Evolutionary conservation across 1,140 invertebrate species (phyloP).

Genomic region (Heliothis virescens): DNA sequence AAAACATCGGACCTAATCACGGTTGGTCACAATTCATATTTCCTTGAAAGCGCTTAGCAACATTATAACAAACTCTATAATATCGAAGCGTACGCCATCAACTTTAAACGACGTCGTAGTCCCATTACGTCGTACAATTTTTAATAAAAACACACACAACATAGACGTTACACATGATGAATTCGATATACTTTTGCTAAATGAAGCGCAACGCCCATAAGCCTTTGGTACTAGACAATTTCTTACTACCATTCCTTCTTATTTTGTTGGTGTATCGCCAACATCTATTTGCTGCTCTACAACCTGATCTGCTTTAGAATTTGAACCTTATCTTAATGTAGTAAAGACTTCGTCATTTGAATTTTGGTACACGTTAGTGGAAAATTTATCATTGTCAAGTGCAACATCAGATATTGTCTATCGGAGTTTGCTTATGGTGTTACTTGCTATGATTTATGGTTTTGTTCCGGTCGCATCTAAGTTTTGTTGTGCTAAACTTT

Average conservation of each 20-base stretch:
- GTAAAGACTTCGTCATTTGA: constrained; percentile 28
- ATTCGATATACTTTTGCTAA: constrained; percentile 84
- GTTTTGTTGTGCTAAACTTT: constrained; percentile 54
- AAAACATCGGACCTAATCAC: constrained; percentile 38
- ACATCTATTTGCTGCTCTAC: constrained; percentile 41
- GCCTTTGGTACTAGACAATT: constrained; percentile 70
- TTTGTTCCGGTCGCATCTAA: constrained; percentile 66
- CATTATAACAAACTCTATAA: constrained; percentile 32
- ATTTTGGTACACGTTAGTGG: constrained; percentile 2
- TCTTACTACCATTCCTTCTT: constrained; percentile 63
- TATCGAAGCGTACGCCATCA: constrained; percentile 50
- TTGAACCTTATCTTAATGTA: constrained; percentile 52
- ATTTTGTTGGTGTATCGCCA: constrained; percentile 65
- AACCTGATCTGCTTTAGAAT: constrained; percentile 42
- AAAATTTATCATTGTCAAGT: constrained; percentile 54
- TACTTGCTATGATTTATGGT: constrained; percentile 73
- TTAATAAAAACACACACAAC: constrained; percentile 76
- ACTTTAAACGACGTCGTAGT: constrained; percentile 43
- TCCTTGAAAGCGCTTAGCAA: constrained; percentile 42
- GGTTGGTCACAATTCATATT: constrained; percentile 34
- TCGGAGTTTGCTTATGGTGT: constrained; percentile 64
- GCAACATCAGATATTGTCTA: constrained; percentile 73
- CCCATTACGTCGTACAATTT: constrained; percentile 70
- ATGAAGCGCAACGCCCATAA: constrained; percentile 79
- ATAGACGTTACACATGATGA: constrained; percentile 72